Percentiles rank a stretch among this genome's conserved stretches.
These are phyloP conservation scores for Numenius arquata DNA, from an alignment of 2,113 vertebrate genomes.

Conservation along the genomic window DNA sequence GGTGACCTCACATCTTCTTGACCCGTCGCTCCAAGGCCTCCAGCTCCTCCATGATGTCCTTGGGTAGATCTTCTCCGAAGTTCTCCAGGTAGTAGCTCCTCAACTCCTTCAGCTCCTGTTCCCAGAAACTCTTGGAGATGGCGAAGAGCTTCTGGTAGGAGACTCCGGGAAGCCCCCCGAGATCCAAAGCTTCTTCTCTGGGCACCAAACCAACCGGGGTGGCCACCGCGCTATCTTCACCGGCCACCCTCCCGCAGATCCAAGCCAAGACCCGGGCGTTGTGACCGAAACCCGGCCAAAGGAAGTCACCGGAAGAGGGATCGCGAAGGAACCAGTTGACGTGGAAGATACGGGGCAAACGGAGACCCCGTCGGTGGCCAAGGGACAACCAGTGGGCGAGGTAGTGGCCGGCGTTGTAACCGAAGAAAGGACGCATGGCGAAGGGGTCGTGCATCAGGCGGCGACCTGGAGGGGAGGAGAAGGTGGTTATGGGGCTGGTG, in stretches of 20 bases:
- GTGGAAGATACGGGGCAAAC: neutral
- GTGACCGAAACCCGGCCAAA: neutral
- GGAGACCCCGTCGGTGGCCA: neutral
- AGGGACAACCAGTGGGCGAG: neutral
- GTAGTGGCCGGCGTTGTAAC: neutral
- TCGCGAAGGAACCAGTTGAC: neutral
- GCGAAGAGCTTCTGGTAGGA: neutral
- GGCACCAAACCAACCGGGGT: neutral
- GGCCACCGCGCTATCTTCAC: neutral
- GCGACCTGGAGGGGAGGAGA: neutral
- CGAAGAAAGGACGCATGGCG: neutral
- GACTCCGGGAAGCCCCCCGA: neutral
- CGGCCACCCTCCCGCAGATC: neutral
- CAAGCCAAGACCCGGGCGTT: neutral
- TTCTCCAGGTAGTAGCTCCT: neutral
- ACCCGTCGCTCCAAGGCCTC: neutral
- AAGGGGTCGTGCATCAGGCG: neutral
- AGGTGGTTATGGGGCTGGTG: too few species aligned
- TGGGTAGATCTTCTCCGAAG: neutral
- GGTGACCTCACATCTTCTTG: neutral
- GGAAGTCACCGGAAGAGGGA: rapidly evolving
- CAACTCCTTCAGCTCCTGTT: neutral
- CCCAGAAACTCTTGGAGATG: too few species aligned
- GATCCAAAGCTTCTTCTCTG: neutral
- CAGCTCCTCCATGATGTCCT: neutral